phyloP scores from a whole-genome alignment of 37 sponge, comb jelly and placozoan genomes.

The Ephydatia muelleri region DNA sequence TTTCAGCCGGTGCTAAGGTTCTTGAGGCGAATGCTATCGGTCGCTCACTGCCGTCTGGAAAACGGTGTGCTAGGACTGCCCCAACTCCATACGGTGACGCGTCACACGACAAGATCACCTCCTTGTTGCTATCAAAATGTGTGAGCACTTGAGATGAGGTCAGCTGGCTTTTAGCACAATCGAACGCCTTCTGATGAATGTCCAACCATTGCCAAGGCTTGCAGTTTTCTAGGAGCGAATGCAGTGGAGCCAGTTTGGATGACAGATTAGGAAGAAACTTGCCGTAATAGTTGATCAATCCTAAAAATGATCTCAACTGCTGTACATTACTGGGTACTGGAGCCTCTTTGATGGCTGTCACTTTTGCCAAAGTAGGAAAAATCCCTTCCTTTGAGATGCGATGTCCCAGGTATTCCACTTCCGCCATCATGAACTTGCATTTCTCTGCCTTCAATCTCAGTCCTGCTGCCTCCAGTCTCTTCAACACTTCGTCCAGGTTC shows the following conservation, averaged over 20 bases:
- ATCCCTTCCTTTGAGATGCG: constrained; percentile 17
- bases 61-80: constrained; percentile 10
- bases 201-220: constrained; percentile 7
- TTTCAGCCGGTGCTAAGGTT: constrained; percentile 1
- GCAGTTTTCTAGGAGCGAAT: neutral
- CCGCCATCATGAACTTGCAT: constrained; percentile 22
- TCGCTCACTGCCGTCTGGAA: constrained; percentile 27
- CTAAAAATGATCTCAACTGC: constrained; percentile 32
- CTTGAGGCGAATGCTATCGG: constrained; percentile 31
- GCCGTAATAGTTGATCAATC: constrained; percentile 24
- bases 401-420: constrained; percentile 35
- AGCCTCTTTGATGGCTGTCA: constrained; percentile 28
- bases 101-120: constrained; percentile 23
- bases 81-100: constrained; percentile 25
- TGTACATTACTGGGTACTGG: constrained; percentile 6
- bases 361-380: constrained; percentile 13
- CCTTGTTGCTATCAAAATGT: constrained; percentile 11
- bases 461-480: constrained; percentile 17
- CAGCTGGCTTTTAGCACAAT: constrained; percentile 3
- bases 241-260: constrained; percentile 18
- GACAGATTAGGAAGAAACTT: constrained; percentile 35
- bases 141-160: constrained; percentile 21
- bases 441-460: constrained; percentile 20
- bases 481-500: constrained; percentile 33
- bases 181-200: constrained; percentile 14